phyloP scores from a whole-genome alignment of 2,888 invertebrate genomes.

The Brenthis daphne region DNA sequence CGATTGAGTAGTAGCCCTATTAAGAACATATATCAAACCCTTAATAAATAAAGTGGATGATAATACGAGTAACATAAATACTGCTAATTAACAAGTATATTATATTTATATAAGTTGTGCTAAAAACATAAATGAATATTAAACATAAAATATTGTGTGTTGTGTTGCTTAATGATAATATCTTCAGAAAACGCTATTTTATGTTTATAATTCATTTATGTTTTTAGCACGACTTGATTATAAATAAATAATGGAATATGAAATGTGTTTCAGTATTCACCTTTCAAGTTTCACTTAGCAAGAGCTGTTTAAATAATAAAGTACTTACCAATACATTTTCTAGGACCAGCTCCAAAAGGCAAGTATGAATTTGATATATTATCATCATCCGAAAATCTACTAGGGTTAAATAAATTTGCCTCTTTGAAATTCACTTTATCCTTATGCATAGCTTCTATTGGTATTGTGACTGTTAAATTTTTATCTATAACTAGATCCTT shows the following conservation, averaged over 20 bases:
- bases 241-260: slow-evolving; percentile 15
- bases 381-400: slow-evolving; percentile 61
- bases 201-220: slow-evolving; percentile 5
- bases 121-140: no score
- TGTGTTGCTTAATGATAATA: no score
- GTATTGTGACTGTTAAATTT: slow-evolving; percentile 64
- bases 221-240: background rate
- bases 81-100: no score
- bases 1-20: no score
- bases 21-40: no score
- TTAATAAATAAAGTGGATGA: no score
- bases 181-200: background rate
- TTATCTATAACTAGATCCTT: slow-evolving; percentile 63
- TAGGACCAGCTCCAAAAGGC: slow-evolving; percentile 73
- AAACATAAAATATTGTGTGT: no score
- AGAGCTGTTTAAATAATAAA: slow-evolving; percentile 9
- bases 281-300: slow-evolving; percentile 11
- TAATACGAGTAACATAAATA: no score
- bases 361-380: slow-evolving; percentile 58
- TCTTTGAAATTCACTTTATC: slow-evolving; percentile 62
- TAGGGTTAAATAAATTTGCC: slow-evolving; percentile 63
- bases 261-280: slow-evolving; percentile 12
- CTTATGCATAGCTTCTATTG: slow-evolving; percentile 65
- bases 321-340: slow-evolving; percentile 73
- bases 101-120: no score